phyloP scores from a whole-genome alignment of 1,140 invertebrate species.

The Dreissena polymorpha region DNA sequence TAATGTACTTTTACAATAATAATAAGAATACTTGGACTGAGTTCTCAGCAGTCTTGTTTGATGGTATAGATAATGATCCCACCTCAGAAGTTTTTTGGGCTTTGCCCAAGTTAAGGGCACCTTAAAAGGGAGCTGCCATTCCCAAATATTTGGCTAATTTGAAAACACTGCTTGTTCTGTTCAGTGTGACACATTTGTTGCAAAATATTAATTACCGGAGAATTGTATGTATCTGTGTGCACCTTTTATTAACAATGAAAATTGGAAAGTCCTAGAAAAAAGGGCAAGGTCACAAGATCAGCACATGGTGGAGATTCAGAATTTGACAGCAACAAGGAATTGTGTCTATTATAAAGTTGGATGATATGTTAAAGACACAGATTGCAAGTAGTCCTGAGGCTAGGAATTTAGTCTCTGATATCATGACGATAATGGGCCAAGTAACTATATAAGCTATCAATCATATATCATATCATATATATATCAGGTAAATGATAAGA shows the following conservation, averaged over 20 bases:
- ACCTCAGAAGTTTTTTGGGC: slow-evolving; percentile 1
- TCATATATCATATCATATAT: too few species aligned
- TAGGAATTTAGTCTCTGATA: too few species aligned
- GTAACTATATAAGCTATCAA: too few species aligned
- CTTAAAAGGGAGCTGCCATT: slow-evolving; percentile 1
- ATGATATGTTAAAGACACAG: too few species aligned
- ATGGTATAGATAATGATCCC: too few species aligned
- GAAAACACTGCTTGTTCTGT: slow-evolving; percentile 30
- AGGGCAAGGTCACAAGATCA: slow-evolving; percentile 5
- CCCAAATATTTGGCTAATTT: slow-evolving; percentile 20
- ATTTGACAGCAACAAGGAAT: slow-evolving; percentile 2
- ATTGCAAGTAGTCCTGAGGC: too few species aligned
- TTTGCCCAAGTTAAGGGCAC: slow-evolving; percentile 11
- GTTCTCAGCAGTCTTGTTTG: too few species aligned
- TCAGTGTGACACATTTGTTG: slow-evolving; percentile 1
- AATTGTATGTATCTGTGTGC: slow-evolving; percentile 22
- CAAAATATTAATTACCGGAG: slow-evolving; percentile 13
- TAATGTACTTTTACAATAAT: too few species aligned
- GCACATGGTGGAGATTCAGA: slow-evolving; percentile 19
- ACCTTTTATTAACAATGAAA: slow-evolving; percentile 23
- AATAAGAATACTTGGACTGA: too few species aligned
- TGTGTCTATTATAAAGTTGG: slow-evolving; percentile 3
- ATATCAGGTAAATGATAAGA: slow-evolving; percentile 9
- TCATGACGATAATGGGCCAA: too few species aligned
- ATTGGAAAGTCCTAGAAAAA: slow-evolving; percentile 28